These are phyloP conservation scores for Phragmatobia fuliginosa DNA, from an alignment of 2,888 invertebrate genomes.

Conservation along the genomic window DNA sequence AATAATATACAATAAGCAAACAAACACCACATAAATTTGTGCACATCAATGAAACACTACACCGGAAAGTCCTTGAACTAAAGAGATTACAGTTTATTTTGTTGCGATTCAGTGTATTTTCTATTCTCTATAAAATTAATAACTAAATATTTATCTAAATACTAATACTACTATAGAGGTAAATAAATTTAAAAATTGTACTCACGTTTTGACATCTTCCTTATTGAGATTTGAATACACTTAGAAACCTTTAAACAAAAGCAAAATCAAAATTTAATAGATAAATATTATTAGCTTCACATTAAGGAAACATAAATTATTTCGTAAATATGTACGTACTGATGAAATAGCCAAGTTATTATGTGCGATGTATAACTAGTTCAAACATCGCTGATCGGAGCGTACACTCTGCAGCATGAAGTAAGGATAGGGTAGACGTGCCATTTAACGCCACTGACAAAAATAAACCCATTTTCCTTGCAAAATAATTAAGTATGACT, in stretches of 20 bases:
- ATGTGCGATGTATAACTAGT: conserved; percentile 30
- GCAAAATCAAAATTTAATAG: conserved; percentile 14
- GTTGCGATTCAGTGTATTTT: neutral
- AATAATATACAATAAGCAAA: neutral
- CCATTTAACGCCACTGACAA: neutral
- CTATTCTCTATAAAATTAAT: neutral
- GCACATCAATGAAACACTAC: neutral
- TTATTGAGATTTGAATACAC: conserved; percentile 40
- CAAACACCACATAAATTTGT: neutral
- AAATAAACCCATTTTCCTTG: neutral
- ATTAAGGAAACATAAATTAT: conserved; percentile 6
- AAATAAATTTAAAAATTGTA: conserved; percentile 23
- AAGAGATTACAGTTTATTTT: neutral
- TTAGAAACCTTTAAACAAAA: conserved; percentile 53
- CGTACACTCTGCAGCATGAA: conserved; percentile 2
- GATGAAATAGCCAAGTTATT: conserved; percentile 29
- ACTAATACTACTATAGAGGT: neutral
- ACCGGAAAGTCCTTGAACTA: conserved; percentile 5
- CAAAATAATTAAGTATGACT: neutral
- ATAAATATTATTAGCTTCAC: neutral
- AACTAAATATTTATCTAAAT: neutral
- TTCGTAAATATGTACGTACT: conserved; percentile 18
- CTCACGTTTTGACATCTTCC: conserved; percentile 63
- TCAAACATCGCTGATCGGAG: conserved; percentile 4
- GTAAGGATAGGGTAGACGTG: conserved; percentile 8